phyloP scores from a whole-genome alignment of 30 jellyfish, hydroid and myxozoan genomes.

The Hydractinia symbiolongicarpus region DNA sequence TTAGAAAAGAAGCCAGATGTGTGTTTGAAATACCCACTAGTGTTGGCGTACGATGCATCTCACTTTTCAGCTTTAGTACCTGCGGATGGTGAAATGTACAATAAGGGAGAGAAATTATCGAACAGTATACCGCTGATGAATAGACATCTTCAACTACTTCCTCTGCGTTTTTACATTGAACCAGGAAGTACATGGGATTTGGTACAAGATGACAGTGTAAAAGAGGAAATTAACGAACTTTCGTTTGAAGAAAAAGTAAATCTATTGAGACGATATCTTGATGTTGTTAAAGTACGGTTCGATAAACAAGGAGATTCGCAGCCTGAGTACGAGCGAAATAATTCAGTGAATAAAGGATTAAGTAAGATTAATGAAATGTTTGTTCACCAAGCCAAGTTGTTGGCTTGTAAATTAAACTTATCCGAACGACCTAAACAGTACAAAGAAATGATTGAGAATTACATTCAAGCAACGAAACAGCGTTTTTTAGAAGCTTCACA shows the following conservation, averaged over 20 bases:
- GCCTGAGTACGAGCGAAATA: background rate
- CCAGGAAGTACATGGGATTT: constrained; percentile 65
- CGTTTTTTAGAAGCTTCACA: constrained; percentile 1
- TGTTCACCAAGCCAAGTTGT: background rate
- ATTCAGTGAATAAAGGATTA: background rate
- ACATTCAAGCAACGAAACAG: constrained; percentile 35
- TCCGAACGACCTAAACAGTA: constrained; percentile 53
- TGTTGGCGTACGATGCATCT: constrained; percentile 83
- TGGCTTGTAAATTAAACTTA: constrained; percentile 55
- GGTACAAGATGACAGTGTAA: constrained; percentile 51
- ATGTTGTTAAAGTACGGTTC: constrained; percentile 36
- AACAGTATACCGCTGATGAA: constrained; percentile 54
- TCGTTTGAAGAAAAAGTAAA: constrained; percentile 39
- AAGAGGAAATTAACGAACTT: constrained; percentile 33
- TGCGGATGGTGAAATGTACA: constrained; percentile 70
- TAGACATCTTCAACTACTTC: constrained; percentile 32
- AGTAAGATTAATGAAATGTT: background rate
- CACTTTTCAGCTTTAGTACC: constrained; percentile 90
- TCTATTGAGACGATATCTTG: constrained; percentile 43
- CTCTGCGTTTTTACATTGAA: constrained; percentile 51
- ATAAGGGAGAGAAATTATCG: constrained; percentile 29
- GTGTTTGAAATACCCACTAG: constrained; percentile 76
- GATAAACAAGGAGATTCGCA: background rate
- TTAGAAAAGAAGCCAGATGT: constrained; percentile 40
- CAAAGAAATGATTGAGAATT: constrained; percentile 71